Conservation (phyloP, 2,888 invertebrate species). For the Eupithecia subfuscata region DNA sequence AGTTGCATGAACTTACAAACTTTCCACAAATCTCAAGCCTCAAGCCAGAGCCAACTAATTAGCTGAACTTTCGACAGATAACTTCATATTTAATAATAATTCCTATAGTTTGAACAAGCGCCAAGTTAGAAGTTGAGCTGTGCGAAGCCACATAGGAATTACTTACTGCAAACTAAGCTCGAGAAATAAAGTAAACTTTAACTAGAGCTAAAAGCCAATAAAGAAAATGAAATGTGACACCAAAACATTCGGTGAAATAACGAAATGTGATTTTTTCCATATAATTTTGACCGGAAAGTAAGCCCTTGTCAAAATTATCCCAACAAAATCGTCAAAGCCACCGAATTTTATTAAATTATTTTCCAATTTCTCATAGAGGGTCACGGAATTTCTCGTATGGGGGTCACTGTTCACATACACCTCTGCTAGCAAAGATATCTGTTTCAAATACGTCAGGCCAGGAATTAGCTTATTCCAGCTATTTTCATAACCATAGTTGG, state of each 20-base stretch:
- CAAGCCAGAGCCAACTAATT: conserved; percentile 44
- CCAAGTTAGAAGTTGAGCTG: conserved; percentile 55
- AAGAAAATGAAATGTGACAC: neutral
- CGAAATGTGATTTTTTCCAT: neutral
- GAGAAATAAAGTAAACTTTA: neutral
- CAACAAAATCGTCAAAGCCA: too few relatives aligned
- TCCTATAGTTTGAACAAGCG: conserved; percentile 45
- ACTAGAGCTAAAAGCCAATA: neutral
- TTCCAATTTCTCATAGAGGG: neutral
- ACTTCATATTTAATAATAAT: conserved; percentile 51
- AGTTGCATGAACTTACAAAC: neutral
- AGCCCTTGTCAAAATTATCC: too few relatives aligned
- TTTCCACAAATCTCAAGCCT: conserved; percentile 10
- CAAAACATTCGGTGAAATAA: neutral
- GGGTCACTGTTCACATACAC: neutral
- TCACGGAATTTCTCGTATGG: neutral
- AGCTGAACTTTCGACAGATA: conserved; percentile 43
- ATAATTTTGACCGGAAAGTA: neutral
- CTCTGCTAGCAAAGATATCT: neutral
- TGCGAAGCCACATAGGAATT: conserved; percentile 48
- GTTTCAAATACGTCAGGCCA: conserved; percentile 2
- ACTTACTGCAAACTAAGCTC: conserved; percentile 3
- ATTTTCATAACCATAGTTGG: conserved; percentile 35
- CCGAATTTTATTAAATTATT: neutral
- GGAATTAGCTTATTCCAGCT: conserved; percentile 27